Evolutionary conservation across 2,888 invertebrate species (phyloP).

Genomic region (Drosophila mulleri): DNA sequence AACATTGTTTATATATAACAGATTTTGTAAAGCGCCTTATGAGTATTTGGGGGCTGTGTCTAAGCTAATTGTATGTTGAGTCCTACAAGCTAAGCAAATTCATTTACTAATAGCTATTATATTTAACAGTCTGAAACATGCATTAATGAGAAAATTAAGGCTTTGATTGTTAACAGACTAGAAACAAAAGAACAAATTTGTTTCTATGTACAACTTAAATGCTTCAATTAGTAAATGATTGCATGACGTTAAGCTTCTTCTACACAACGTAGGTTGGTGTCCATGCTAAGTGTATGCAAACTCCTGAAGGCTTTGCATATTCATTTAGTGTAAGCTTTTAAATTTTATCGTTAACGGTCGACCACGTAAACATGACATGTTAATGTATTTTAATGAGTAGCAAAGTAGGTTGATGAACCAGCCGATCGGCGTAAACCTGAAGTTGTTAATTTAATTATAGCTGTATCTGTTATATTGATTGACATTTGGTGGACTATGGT

Average conservation of each 20-base stretch:
- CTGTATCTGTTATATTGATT: conserved; percentile 6
- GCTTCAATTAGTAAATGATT: background rate
- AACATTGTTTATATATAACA: conserved; percentile 26
- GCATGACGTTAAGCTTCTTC: background rate
- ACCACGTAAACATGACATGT: background rate
- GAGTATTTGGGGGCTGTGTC: conserved; percentile 17
- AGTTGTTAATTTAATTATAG: background rate
- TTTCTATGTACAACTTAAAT: background rate
- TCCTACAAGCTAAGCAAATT: background rate
- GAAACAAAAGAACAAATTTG: background rate
- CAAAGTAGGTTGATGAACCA: background rate
- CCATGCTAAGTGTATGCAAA: background rate
- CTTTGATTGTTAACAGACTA: background rate
- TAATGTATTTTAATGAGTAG: background rate
- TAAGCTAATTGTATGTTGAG: background rate
- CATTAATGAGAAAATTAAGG: background rate
- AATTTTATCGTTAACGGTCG: background rate
- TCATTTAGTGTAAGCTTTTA: background rate
- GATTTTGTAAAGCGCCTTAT: no score
- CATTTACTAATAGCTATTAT: background rate
- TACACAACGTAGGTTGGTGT: background rate
- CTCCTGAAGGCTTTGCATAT: conserved; percentile 21
- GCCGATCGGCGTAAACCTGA: background rate
- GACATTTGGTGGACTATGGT: conserved; percentile 5
- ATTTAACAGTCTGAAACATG: background rate